Base-by-base conservation (phyloP, 2,113 vertebrate genomes). In the Ammodytes dubius region DNA sequence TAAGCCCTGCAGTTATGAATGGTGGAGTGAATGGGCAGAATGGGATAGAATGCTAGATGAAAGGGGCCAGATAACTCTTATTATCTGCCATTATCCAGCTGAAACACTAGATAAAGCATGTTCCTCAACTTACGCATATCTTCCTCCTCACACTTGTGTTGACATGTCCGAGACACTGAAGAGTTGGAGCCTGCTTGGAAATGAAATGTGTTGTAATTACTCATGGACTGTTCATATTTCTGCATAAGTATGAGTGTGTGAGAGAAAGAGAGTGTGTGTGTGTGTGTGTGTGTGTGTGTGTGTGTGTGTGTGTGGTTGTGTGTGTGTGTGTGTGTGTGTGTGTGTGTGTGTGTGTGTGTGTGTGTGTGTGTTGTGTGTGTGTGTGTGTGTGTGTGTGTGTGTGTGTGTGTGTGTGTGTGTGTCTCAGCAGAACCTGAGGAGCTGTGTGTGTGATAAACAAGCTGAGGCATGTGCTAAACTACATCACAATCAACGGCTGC, bases 401-500 rank as follows among this genome's bases (percentile, higher is more conserved):
- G 35, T 73, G 43, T 47, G 9, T 42, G 37, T 39, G 40, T 37
- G 8, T 42, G 19, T 17, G 64, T 61, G 47, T 82, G 57, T 54
- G 9, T 45, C 27, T 27, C 74, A 59, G 73, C 27, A 81, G 63
- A 82, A 86, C 89, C 81, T 85, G 71, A 79, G 82, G 86, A 71
- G 58, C 3, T 59, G 75, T 4, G 49, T 4, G 49, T 82, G 65
- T 56, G 77, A 87, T 70, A 37, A 94, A 89, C 79, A 13, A 8
- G 72, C 50, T 52, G 68, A 82, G 87, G 75, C 88, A 89, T 58
- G 75, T 90, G 91, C 86, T 91, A 45, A 68, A 72, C 84, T 58
- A 13, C 69, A 89, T 92, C 67, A 92, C 65, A 66, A 84, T 93
- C 92, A 92, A 85, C 54, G 1, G 68, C 63, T 54, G 75, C 50